Conservation (phyloP, 35 echinoderm and acorn worm genomes). For the Anneissia japonica region DNA sequence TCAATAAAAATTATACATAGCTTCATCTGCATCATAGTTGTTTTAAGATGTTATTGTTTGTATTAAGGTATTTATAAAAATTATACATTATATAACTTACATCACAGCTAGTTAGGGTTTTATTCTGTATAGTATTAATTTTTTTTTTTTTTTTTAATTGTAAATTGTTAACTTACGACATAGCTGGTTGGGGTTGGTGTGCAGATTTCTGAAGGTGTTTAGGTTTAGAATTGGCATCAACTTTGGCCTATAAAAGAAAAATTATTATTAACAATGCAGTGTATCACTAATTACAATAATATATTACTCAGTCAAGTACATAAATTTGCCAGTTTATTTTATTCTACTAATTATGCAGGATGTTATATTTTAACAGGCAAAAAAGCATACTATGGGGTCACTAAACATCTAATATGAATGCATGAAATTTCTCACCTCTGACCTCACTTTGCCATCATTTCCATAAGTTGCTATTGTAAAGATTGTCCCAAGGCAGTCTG, state of each 20-base stretch:
- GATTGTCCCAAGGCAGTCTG: slow-evolving; percentile 61
- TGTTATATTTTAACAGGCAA: background rate
- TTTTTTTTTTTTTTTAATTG: too few species aligned
- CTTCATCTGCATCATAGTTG: too few species aligned
- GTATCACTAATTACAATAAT: background rate
- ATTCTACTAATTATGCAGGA: background rate
- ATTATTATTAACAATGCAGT: background rate
- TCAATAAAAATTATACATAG: too few species aligned
- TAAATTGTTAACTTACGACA: slow-evolving; percentile 7
- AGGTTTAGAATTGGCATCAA: slow-evolving; percentile 7
- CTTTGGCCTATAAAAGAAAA: slow-evolving; percentile 21
- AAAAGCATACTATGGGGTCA: slow-evolving; percentile 8
- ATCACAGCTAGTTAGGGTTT: too few species aligned
- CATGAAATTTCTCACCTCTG: background rate
- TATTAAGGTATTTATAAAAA: too few species aligned
- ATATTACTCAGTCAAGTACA: background rate
- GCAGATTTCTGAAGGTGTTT: slow-evolving; percentile 6
- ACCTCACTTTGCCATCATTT: slow-evolving; percentile 42
- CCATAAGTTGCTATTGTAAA: slow-evolving; percentile 32
- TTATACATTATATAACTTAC: too few species aligned
- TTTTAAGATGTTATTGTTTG: too few species aligned
- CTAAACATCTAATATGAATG: background rate
- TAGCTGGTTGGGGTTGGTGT: background rate
- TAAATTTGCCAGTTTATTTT: background rate
- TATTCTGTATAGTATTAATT: too few species aligned